Evolutionary conservation across 2,113 vertebrate genomes (phyloP), one percentile per base, ranked within the genome.

Genomic region (Trinectes maculatus): DNA sequence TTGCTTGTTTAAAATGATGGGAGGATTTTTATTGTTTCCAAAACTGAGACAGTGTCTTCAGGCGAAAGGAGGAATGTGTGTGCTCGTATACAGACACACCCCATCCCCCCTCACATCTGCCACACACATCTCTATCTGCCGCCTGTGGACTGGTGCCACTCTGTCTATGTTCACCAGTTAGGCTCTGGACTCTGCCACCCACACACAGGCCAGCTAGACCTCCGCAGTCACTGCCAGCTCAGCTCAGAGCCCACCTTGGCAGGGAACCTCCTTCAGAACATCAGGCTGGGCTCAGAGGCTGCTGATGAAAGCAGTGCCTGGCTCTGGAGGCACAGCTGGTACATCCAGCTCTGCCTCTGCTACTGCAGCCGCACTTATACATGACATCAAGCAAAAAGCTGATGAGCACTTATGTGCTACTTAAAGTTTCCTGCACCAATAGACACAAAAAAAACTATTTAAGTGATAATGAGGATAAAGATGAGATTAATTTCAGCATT

Each of bases 161-260:
- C 54, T 72, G 60, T 84, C 87, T 89, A 80, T 89, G 89, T 86
- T 86, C 78, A 77, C 75, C 84, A 77, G 82, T 90, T 92, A 89
- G 55, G 58, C 70, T 80, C 89, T 91, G 89, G 87, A 89, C 60
- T 19, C 36, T 57, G 58, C 39, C 28, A 31, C 31, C 37, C 65
- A 19, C 43, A 56, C 33, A 21, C 37, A 47, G 15, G 66, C 79
- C 87, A 83, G 78, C 60, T 58, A 73, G 46, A 66, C 54, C 71
- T 54, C 59, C 69, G 40, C 59, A 29, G 53, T 51, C 62, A n/a
- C 16, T 80, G 80, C 72, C 87, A 82, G 54, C 60, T 70, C 46
- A 44, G 67, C 58, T 54, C 44, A 2, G 63, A 42, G 58, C 62
- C 54, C 70, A 68, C 77, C 65, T 74, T 75, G 65, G 68, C 53